Evolutionary conservation across 2,797 vertebrate species (phyloP), one percentile per base, ranked within the genome.

Genomic region (Epinephelus awoara): DNA sequence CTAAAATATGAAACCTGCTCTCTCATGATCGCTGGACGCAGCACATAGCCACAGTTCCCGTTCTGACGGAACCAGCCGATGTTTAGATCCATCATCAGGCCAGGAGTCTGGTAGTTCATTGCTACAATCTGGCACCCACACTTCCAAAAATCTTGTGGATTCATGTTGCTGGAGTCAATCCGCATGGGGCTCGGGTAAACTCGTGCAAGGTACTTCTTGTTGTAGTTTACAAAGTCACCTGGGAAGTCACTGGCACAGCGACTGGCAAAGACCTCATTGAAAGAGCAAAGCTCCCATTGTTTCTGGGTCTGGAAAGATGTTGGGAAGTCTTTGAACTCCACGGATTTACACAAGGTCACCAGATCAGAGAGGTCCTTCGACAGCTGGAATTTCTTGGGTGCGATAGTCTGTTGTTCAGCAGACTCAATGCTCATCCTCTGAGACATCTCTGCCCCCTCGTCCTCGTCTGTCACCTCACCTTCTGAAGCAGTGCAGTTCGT

Each of bases 111-210:
- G 86, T 98, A 99, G 95, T 99, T 99, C 98, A 99, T 99, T 38
- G 98, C 97, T 72, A 99, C 98, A 42, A 99, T 98, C 83, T 99
- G 98, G 91, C 98, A 99, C 55, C 98, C 98, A 23, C 98, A 99
- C 80, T 99, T 99, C 98, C 98, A 99, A 84, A 98, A 99, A 84
- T 99, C 98, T 90, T 99, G 98, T 54, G 98, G 98, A 87, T 99
- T 99, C 98, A 99, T 99, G 92, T 99, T 99, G 90, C 98, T 99
- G 0, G 98, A 99, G 91, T 99, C 98, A 17, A 99, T 99, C 82
- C 98, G 94, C 98, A 99, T 99, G 0, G 98, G 98, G 79, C 97
- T 99, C 1, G 98, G 98, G 69, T 99, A 99, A 77, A 99, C 96
- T 14, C 98, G 94, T 0, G 98, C 97, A 0, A 99, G 96, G 83